Evolutionary conservation across 2,113 vertebrate species (phyloP), one percentile per base, ranked within the genome.

Genomic region (Orthonyx spaldingii): DNA sequence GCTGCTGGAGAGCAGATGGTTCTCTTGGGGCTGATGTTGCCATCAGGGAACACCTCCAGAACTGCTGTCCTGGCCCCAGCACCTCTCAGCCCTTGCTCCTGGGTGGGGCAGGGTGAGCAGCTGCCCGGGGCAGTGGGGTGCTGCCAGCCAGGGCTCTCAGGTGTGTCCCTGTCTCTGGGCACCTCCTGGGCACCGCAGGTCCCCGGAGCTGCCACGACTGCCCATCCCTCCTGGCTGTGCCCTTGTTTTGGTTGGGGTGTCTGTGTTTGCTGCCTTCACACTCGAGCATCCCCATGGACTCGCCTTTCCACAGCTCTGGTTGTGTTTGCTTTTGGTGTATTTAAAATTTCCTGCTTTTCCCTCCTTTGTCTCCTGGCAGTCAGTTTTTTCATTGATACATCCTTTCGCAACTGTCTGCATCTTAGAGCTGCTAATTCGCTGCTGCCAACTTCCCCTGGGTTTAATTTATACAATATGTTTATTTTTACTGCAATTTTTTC

Each of bases 401-500:
- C 93, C 86, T 87, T 86, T 61, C 4, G 2, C 87, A 84, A 96
- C 90, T 91, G 85, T 81, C 96, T 95, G 89, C 64, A 32, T 91
- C 89, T 84, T 39, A 59, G 19, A 87, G 46, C 86, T 89, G 86
- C 80, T 94, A 89, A 91, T 95, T 95, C 20, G 4, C 80, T 46
- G 87, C 95, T 95, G 94, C 94, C 94, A 97, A 11, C 94, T 95
- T 92, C 84, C 95, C 89, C 68, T 49, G 32, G 61, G 70, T 93
- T 95, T 94, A 88, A 96, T 97, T 93, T 94, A 94, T 93, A 96
- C 89, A 93, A 81, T 89, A 78, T 94, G 93, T 94, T 97, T 97
- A 94, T 96, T 97, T 96, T 97, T 94, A 90, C 91, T 89, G 85
- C 89, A n/a, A 16, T 74, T 92, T 94, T 91, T 89, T 39, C 78